Conservation (phyloP, 2,113 vertebrate species). For the Butastur rufipennis region DNA sequence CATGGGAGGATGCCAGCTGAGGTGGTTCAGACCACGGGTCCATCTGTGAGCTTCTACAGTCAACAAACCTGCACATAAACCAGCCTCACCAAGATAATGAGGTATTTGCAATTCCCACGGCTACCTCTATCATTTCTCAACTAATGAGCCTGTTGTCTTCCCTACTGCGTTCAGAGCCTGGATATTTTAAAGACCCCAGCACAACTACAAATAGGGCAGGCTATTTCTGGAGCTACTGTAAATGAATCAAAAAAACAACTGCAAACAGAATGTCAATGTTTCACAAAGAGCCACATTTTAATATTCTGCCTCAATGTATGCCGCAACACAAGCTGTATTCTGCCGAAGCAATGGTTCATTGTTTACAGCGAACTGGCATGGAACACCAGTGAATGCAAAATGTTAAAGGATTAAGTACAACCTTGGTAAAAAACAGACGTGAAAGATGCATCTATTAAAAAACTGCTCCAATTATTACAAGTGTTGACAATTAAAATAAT, state of each 20-base stretch:
- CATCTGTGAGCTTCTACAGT: neutral
- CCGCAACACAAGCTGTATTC: neutral
- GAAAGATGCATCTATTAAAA: neutral
- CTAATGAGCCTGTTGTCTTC: neutral
- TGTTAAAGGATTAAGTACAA: neutral
- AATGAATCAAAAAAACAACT: neutral
- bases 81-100: rapidly evolving
- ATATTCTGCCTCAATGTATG: rapidly evolving
- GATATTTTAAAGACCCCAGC: neutral
- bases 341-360: neutral
- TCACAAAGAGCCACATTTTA: neutral
- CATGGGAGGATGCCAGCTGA: too few relatives aligned
- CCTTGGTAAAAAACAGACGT: neutral
- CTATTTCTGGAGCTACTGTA: neutral
- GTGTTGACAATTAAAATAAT: too few relatives aligned
- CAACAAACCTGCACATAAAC: neutral
- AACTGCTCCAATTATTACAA: neutral
- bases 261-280: neutral
- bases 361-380: neutral
- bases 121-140: neutral
- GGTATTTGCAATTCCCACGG: neutral
- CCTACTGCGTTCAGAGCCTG: neutral
- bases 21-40: rapidly evolving
- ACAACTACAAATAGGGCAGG: neutral
- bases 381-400: neutral